phyloP scores from a whole-genome alignment of 2,113 vertebrate species.

The Sprattus sprattus region DNA sequence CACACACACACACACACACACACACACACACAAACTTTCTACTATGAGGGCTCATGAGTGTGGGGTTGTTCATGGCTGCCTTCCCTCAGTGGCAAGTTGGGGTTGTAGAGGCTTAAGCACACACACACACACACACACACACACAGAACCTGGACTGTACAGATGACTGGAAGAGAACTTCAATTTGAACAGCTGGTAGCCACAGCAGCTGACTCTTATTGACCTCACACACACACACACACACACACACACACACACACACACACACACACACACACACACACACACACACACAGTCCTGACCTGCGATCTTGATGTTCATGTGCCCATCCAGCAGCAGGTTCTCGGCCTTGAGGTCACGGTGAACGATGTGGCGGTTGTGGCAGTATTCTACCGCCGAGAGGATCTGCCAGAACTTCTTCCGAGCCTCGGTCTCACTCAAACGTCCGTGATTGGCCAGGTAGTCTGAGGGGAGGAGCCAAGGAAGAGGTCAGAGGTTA shows the following conservation, averaged over 20 bases:
- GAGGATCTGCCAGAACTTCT: slow-evolving; percentile 98
- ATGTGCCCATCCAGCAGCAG: slow-evolving; percentile 92
- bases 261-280: neutral
- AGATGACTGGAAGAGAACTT: too few species aligned
- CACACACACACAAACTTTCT: neutral
- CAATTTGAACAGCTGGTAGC: too few species aligned
- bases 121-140: too few species aligned
- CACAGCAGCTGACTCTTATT: too few species aligned
- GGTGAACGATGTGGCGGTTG: slow-evolving; percentile 88
- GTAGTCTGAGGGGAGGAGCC: slow-evolving; percentile 78
- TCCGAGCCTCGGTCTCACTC: slow-evolving; percentile 88
- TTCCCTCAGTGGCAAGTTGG: too few species aligned
- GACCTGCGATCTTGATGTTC: slow-evolving; percentile 99
- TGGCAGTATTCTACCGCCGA: slow-evolving; percentile 96
- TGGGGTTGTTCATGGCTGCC: too few species aligned
- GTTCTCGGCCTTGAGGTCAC: slow-evolving; percentile 97
- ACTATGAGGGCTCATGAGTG: too few species aligned
- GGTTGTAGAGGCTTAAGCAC: too few species aligned
- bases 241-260: neutral
- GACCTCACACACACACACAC: neutral
- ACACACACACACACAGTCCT: neutral
- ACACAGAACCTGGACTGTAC: too few species aligned
- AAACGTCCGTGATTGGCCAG: slow-evolving; percentile 93
- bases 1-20: neutral
- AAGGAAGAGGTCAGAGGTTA: neutral